Base-by-base conservation (phyloP, 2,888 invertebrate species). In the Chironomus riparius region DNA sequence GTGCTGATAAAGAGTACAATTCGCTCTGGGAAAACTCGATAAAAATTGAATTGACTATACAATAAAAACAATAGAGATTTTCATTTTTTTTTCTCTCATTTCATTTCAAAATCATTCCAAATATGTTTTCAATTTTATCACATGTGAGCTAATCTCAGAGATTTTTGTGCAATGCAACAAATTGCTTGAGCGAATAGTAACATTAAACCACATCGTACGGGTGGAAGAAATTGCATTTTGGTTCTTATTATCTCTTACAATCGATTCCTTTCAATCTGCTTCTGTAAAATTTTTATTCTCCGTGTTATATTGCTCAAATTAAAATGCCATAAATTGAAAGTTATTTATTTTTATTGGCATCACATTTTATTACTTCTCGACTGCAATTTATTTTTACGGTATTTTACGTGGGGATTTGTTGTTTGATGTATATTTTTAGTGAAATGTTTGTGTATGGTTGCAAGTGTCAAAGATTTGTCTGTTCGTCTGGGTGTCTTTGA, bases 301-400 rank as follows among this genome's bases (percentile, higher is more conserved):
- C 56, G 18, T 24, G 13, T 65, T 24, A 65, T 62, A 73, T 62
- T 62, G 62, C 62, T 65, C 72, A 62, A 38, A 73, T 73, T 73
- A 73, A 73, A 73, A 73, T 47, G 61, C 72, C 72, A 73, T 73
- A 73, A 73, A 73, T 73, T 62, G 72, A 73, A 62, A 73, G 72
- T 73, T 73, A 73, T 73, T 73, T 73, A 73, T 73, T 73, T 56
- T 73, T 73, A 73, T 73, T 73, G 56, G 72, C 28, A 65, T 73
- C 72, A 28, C 61, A 62, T 73, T 70, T 73, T 73, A 73, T 73
- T 73, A 73, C 72, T 62, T 73, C 47, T 73, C 47, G 62, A 62
- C 62, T 73, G 72, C 72, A 73, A 73, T 73, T 73, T 73, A 73
- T 73, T 73, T 38, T 73, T 71, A 73, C 72, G 62, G 61, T 62